Evolutionary conservation across 2,888 invertebrate genomes (phyloP).

Genomic region (Mantis religiosa): DNA sequence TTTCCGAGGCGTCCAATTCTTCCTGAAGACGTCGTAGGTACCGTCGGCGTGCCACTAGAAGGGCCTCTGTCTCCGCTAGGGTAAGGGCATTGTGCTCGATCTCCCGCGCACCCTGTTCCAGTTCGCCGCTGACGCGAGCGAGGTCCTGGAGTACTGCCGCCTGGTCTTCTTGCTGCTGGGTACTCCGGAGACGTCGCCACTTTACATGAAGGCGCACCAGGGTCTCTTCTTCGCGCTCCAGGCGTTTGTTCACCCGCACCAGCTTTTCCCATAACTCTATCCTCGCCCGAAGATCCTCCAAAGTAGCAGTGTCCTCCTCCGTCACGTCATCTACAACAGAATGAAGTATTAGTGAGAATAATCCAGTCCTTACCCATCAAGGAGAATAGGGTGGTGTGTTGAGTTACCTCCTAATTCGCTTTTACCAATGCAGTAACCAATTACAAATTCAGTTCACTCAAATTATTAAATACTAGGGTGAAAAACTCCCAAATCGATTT

Average conservation of each 20-base stretch:
- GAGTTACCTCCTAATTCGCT: too few relatives aligned
- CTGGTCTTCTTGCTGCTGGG: constrained; percentile 16
- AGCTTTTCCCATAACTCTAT: constrained; percentile 70
- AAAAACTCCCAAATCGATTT: too few relatives aligned
- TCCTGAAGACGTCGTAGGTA: constrained; percentile 35
- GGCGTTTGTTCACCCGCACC: constrained; percentile 65
- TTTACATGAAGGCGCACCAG: constrained; percentile 64
- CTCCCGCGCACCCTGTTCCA: constrained; percentile 35
- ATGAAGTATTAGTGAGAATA: not conserved
- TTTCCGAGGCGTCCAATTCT: constrained; percentile 38
- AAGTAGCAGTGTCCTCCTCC: constrained; percentile 49
- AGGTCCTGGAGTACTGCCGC: constrained; percentile 33
- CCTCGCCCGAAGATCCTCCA: constrained; percentile 57
- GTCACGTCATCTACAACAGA: constrained; percentile 23
- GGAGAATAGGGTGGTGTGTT: too few relatives aligned
- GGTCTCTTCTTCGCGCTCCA: constrained; percentile 69
- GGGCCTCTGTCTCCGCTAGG: constrained; percentile 36
- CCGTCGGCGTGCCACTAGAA: constrained; percentile 37
- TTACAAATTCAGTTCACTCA: too few relatives aligned
- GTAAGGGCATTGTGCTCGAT: constrained; percentile 38
- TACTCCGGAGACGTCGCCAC: constrained; percentile 42
- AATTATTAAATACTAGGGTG: too few relatives aligned
- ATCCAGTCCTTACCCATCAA: too few relatives aligned
- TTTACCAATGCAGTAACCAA: too few relatives aligned
- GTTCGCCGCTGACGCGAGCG: constrained; percentile 34